Conservation (phyloP, 37 sponge, comb jelly and placozoan genomes). For the Lycopodina hypogea region DNA sequence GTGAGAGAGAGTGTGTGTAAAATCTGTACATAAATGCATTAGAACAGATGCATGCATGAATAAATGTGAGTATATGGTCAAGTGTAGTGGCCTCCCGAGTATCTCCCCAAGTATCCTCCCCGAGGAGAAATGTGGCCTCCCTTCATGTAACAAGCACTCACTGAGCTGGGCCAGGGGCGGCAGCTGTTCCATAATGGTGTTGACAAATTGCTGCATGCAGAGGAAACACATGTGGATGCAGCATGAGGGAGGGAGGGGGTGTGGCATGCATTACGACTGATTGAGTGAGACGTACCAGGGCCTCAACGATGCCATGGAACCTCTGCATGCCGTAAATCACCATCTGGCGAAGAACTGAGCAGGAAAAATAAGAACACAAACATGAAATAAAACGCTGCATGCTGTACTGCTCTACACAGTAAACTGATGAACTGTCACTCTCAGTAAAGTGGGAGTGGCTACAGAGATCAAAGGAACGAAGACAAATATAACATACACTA, state of each 20-base stretch:
- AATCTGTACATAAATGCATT: no score
- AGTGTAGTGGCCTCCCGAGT: constrained; percentile 25
- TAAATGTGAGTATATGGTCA: constrained; percentile 26
- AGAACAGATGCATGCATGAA: background rate
- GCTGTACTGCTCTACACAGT: no score
- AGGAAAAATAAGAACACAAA: no score
- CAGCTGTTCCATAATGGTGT: constrained; percentile 14
- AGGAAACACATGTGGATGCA: background rate
- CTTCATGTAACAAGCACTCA: constrained; percentile 11
- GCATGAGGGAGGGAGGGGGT: constrained; percentile 8
- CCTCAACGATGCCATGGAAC: constrained; percentile 47
- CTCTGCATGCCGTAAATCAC: constrained; percentile 48
- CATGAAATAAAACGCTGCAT: no score
- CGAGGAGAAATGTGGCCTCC: no score
- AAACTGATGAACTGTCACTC: no score
- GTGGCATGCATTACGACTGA: background rate
- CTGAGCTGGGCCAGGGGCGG: constrained; percentile 28
- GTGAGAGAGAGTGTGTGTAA: no score
- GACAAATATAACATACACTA: no score
- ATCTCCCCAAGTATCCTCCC: no score
- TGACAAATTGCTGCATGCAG: constrained; percentile 28
- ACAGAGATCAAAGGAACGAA: no score
- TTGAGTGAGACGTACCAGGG: constrained; percentile 26
- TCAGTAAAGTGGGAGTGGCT: no score
- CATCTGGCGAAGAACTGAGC: constrained; percentile 53